Evolutionary conservation across 2,113 vertebrate genomes (phyloP), one percentile per base, ranked within the genome.

Genomic region (Dipodomys stephensi): DNA sequence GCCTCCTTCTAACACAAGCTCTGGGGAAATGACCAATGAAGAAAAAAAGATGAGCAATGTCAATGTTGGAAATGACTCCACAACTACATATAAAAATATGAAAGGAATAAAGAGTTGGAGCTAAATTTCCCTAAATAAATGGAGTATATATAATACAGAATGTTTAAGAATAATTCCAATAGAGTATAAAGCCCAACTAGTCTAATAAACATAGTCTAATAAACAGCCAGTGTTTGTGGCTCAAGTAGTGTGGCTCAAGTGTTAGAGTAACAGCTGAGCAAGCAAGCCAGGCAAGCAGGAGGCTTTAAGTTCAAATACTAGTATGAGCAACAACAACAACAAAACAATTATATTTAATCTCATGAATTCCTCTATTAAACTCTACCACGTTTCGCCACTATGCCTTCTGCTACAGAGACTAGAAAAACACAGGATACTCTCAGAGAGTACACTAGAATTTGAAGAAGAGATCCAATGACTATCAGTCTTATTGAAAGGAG

Each of bases 391-490:
- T 25, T 53, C 39, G 30, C 25, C 7, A 49, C 64, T 3, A 7
- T 9, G 6, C 32, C 11, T 49, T 12, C 30, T 22, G n/a, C 32
- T 18, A 19, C 0, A 11, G 20, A 83, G 23, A 39, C 7, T 4
- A 7, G 16, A 23, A 77, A 65, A 10, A 6, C 2, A 4, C 2
- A 28, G 53, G 27, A 6, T 30, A 27, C 7, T 3, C 67, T 62
- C 5, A 3, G 76, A 35, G 2, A 44, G 0, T 7, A 7, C 20
- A 15, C 12, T 53, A 10, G 0, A 57, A 10, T 32, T 32, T 12
- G 30, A 22, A 71, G 68, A 44, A 76, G 44, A 79, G 49, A 23
- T 80, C 44, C 85, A 25, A 72, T 16, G 5, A 39, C 39, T 39
- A 57, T 87, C 32, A 22, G 32, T 16, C 60, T 6, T 44, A 69